Base-by-base conservation (phyloP, 1,140 invertebrate genomes). In the Drosophila setifemur region DNA sequence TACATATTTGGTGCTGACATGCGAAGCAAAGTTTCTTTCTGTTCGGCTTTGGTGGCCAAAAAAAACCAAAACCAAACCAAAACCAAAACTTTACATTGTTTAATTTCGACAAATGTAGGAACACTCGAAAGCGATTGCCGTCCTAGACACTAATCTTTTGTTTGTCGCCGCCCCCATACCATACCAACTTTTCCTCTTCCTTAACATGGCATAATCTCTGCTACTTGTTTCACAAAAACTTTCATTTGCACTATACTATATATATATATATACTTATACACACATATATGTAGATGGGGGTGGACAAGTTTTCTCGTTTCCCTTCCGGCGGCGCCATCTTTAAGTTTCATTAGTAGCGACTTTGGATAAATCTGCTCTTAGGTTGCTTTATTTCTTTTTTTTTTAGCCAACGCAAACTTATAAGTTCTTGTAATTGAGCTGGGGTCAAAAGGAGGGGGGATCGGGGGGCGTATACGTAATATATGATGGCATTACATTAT, bases 71-170 rank as follows among this genome's bases (percentile, higher is more conserved):
- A 31, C 9, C n/a, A 1, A 7, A 28, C 28, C 23, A 45, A 25
- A 75, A 66, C 53, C 64, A 29, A 76, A 86, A 87, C 68, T 86
- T 86, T 86, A 86, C 75, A 86, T 86, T 86, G 81, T 86, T 86
- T 76, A 86, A 81, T 86, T 86, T 86, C 72, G 72, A 66, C 72
- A 81, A 86, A 86, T 85, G 81, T 79, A 64, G 72, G 55, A 70
- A 68, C 71, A 85, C 71, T 86, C 75, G 61, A 85, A 73, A 67
- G 60, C 79, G 78, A 85, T 83, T 74, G 64, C 71, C 72, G 66
- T 33, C 71, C 78, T 45, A 49, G 52, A 61, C 79, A 77, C 73
- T 82, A 83, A 82, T 85, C 73, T 85, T 73, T 83, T 82, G 77
- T 81, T 76, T 81, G 77, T 54, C 53, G 21, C 37, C 31, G 9